phyloP scores from a whole-genome alignment of 2,113 vertebrate genomes.

The Struthidea cinerea region DNA sequence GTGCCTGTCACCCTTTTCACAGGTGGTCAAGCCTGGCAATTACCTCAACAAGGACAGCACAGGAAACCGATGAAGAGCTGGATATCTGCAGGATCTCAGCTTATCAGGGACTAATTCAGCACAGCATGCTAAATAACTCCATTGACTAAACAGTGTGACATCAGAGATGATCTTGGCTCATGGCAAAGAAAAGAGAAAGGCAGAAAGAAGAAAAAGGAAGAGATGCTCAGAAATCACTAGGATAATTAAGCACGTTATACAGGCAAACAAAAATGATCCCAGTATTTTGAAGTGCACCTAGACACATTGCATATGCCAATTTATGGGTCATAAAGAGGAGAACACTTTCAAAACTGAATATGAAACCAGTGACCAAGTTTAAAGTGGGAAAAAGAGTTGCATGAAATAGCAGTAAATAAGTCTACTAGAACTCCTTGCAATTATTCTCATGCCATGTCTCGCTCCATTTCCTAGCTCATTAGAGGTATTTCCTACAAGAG shows the following conservation, averaged over 20 bases:
- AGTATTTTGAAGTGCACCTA: neutral
- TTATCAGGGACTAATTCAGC: neutral
- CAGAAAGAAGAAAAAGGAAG: neutral
- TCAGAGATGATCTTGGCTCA: neutral
- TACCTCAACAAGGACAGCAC: neutral
- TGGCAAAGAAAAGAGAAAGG: neutral
- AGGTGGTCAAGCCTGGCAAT: neutral
- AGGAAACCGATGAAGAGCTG: neutral
- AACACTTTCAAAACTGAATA: neutral
- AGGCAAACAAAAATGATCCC: neutral
- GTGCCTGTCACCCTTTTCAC: neutral
- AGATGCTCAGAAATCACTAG: neutral
- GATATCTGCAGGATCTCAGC: neutral
- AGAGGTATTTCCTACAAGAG: neutral
- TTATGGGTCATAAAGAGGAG: neutral
- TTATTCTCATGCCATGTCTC: neutral
- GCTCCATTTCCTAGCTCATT: neutral
- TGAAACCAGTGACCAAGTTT: neutral
- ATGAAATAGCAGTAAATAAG: neutral
- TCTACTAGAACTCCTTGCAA: neutral
- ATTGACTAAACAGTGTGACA: neutral
- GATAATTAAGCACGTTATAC: neutral
- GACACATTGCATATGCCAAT: neutral
- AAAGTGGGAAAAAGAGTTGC: neutral
- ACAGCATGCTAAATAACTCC: neutral